phyloP scores from a whole-genome alignment of 1,140 invertebrate genomes.

The Antheraea mylitta region DNA sequence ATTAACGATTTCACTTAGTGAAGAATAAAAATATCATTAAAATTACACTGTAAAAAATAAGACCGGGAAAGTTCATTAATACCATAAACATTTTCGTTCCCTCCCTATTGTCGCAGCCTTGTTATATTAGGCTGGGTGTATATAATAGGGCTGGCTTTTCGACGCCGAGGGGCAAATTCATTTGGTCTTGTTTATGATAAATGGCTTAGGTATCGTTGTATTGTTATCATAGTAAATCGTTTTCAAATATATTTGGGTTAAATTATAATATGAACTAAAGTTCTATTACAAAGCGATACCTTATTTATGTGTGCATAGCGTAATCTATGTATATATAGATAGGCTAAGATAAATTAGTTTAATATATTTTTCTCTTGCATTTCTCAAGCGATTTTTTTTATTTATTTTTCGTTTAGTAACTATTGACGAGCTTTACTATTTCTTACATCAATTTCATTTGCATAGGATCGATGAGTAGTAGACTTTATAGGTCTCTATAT shows the following conservation, averaged over 20 bases:
- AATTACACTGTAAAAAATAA: constrained; percentile 39
- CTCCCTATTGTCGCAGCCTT: constrained; percentile 26
- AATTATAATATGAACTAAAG: not conserved
- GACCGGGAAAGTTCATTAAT: constrained; percentile 42
- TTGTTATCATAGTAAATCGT: constrained; percentile 18
- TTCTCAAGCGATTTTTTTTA: too few species aligned
- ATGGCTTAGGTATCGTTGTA: constrained; percentile 24
- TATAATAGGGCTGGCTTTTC: constrained; percentile 26
- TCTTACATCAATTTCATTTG: too few species aligned
- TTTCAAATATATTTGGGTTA: constrained; percentile 5
- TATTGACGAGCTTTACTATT: too few species aligned
- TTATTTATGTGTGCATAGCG: too few species aligned
- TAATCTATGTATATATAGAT: too few species aligned
- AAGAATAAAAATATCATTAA: constrained; percentile 40
- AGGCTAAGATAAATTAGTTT: too few species aligned
- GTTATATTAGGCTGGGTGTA: constrained; percentile 28
- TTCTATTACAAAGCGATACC: not conserved
- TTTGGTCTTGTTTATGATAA: constrained; percentile 30
- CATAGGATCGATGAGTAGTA: too few species aligned
- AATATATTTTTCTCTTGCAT: too few species aligned
- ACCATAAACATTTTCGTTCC: constrained; percentile 35
- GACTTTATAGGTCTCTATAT: too few species aligned
- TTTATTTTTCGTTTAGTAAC: too few species aligned
- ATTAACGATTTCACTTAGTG: constrained; percentile 36
- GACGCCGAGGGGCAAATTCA: constrained; percentile 17